These are phyloP conservation scores for Triops cancriformis DNA, from an alignment of 1,140 invertebrate species.

Conservation along the genomic window DNA sequence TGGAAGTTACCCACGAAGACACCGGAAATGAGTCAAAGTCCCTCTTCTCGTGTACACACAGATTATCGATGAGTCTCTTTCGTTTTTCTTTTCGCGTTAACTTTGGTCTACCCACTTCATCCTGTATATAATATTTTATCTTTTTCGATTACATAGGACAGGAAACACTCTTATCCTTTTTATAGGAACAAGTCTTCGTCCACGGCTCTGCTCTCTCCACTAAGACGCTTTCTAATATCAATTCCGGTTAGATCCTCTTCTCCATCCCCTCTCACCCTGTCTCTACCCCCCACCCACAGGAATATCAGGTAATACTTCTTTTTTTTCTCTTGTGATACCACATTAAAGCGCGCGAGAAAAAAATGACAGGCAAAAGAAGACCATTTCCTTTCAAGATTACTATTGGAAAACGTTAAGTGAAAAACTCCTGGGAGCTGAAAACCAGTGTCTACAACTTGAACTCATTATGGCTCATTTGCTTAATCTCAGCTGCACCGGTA, in stretches of 20 bases:
- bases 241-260: background rate
- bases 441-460: background rate
- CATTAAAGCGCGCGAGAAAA: too few species aligned
- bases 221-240: too few species aligned
- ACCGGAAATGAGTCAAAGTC: slow-evolving; percentile 5
- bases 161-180: background rate
- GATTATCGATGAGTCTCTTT: slow-evolving; percentile 3
- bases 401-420: slow-evolving; percentile 7
- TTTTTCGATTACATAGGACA: background rate
- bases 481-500: background rate
- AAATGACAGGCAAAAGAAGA: too few species aligned
- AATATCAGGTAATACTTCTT: background rate
- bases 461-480: slow-evolving; percentile 4
- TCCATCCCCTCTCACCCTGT: background rate
- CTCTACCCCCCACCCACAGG: background rate
- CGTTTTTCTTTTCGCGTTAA: background rate
- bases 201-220: too few species aligned
- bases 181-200: background rate
- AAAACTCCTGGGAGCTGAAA: background rate
- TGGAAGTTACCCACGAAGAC: background rate
- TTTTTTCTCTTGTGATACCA: too few species aligned
- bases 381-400: slow-evolving; percentile 1
- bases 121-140: background rate
- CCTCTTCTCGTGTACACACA: background rate
- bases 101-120: background rate